Conservation (phyloP, 2,113 vertebrate genomes). For the Pitta sordida region DNA sequence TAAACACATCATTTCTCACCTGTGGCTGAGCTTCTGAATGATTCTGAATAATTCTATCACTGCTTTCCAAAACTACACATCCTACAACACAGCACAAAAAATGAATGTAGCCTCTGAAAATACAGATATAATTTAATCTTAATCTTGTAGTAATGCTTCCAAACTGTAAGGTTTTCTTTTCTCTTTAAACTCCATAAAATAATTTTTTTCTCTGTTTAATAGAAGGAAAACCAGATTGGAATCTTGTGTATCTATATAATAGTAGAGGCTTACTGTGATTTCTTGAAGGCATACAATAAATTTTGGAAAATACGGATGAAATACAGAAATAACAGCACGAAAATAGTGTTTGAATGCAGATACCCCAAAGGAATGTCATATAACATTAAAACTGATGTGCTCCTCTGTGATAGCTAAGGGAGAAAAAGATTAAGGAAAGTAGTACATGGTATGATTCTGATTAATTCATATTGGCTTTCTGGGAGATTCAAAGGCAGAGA, state of each 20-base stretch:
- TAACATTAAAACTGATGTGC: conserved; percentile 18
- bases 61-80: background rate
- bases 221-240: background rate
- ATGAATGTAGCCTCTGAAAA: background rate
- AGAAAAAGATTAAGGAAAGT: background rate
- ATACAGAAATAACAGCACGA: conserved; percentile 12
- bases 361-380: background rate
- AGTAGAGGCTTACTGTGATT: background rate
- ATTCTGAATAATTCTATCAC: background rate
- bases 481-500: conserved; percentile 2
- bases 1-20: background rate
- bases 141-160: background rate
- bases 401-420: background rate
- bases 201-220: background rate
- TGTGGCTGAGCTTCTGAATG: background rate
- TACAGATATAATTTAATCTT: background rate
- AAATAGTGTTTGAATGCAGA: conserved; percentile 16
- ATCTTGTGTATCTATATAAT: background rate
- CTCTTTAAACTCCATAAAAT: background rate
- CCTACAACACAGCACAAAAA: background rate
- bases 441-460: background rate
- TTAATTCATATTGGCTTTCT: conserved; percentile 39
- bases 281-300: background rate
- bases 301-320: background rate
- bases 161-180: background rate